Evolutionary conservation across 2,797 vertebrate genomes (phyloP).

Genomic region (Eulemur albifrons): DNA sequence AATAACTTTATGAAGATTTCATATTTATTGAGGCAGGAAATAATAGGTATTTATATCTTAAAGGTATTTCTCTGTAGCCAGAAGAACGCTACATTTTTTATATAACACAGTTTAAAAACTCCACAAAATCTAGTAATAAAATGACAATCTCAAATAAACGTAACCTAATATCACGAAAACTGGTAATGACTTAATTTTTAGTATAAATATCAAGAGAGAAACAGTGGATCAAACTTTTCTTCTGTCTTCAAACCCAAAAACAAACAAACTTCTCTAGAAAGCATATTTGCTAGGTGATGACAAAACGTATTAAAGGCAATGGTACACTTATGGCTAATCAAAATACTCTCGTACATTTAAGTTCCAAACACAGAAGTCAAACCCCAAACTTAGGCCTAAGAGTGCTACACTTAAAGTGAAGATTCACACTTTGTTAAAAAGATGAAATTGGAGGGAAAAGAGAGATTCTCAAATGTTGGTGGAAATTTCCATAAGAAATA

Average conservation of each 20-base stretch:
- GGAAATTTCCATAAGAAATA: not conserved
- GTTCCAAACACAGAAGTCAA: not conserved
- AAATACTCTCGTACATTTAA: not conserved
- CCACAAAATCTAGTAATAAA: conserved; percentile 14
- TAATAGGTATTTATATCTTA: not conserved
- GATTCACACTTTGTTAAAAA: not conserved
- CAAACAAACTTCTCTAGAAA: not conserved
- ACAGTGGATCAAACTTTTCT: not conserved
- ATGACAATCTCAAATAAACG: not conserved
- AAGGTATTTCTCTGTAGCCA: conserved; percentile 5
- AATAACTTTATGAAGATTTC: conserved; percentile 2
- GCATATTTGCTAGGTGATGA: not conserved
- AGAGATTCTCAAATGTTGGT: not conserved
- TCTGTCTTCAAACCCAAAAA: not conserved
- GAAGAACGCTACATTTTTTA: not conserved
- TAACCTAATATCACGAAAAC: conserved; percentile 6
- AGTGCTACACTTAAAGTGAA: not conserved
- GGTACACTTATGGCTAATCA: not conserved
- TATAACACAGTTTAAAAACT: conserved; percentile 25
- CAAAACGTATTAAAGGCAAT: not conserved
- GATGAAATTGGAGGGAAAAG: conserved; percentile 1
- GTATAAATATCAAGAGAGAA: not conserved
- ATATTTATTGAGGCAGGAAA: conserved; percentile 7
- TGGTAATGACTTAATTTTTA: conserved; percentile 33
- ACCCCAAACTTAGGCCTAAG: not conserved